Evolutionary conservation across 1,140 invertebrate species (phyloP), one percentile per base, ranked within the genome.

Genomic region (Venustaconcha ellipsiformis): DNA sequence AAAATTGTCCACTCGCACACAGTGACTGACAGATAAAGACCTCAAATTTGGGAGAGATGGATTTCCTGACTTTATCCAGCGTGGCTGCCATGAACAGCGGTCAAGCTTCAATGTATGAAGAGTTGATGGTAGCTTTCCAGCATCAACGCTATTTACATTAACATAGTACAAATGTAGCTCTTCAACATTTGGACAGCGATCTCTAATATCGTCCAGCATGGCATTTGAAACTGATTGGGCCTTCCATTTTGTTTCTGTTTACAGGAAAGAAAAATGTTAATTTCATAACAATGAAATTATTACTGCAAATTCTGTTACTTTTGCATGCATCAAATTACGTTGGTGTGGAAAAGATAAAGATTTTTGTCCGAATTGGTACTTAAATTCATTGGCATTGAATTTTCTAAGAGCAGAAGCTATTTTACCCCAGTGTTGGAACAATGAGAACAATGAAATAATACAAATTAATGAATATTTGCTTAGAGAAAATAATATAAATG

Each of bases 171-270:
- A 55, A 15, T 71, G 65, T 6, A 77, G 26, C n/a, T 67, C 66
- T 30, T 72, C 59, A 57, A 77, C 58, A 26, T 72, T 72, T 72
- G 75, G 70, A 68, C 75, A 77, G 14, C 20, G 18, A 30, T 66
- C 57, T 63, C 64, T 57, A 23, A 77, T 68, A 57, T 77, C 75
- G 11, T 77, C 75, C n/a, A 77, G 56, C 37, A 77, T 23, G 13
- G 75, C 75, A 57, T 77, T 66, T 11, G 75, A 77, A 12, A 77
- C 18, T 8, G 67, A 13, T 56, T 63, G 60, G 48, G 72, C 64
- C 62, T 72, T 77, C 48, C 67, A 59, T 59, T 63, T 72, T n/a
- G 59, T 66, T 23, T 57, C 69, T 37, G 18, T 48, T 48, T 48
- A 48, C 6, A 48, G 11, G 37, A 48, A 48, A 48, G 37, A 48